Base-by-base conservation (phyloP, 1,140 invertebrate species). In the Scaptomyza montana region DNA sequence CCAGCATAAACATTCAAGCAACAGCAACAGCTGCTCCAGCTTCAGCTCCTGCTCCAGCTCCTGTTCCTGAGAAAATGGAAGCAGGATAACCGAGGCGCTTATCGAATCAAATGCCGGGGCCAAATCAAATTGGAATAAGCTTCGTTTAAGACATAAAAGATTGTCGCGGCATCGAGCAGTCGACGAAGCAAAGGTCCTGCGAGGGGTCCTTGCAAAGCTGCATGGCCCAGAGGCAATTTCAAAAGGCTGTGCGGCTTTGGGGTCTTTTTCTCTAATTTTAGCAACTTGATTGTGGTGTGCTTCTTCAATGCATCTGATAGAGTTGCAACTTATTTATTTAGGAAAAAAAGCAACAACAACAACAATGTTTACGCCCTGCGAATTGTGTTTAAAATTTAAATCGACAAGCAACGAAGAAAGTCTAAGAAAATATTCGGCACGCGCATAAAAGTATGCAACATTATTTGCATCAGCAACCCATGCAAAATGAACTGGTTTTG, bases 261-360 rank as follows among this genome's bases (percentile, higher is more conserved):
- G 61, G n/a, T 21, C 9, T 41, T n/a, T 41, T 9, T 41, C 56
- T 30, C 16, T 50, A 41, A 33, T 47, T 33, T 36, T 21, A 8
- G 30, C 49, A 72, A 77, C 30, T 50, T 69, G 66, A 74, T 75
- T 71, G 75, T 61, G 51, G 54, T 25, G 57, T 49, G 56, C 4
- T 66, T 59, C 73, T 50, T 33, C 55, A 61, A 51, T 65, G 28
- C 53, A 46, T 59, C 56, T 77, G 59, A 70, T 69, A 76, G 73
- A 73, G 73, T 73, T 85, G 80, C 86, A 86, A 82, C 78, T 90
- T 90, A 90, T 90, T 90, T 90, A 80, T 81, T 87, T 86, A 90
- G 77, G 69, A 74, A 79, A 84, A 63, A 73, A 72, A 72, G 65
- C 72, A 73, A 75, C 63, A 67, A 68, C 77, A 80, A 72, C 72